Base-by-base conservation (phyloP, 1,140 invertebrate genomes). In the Zaprionus kolodkinae region DNA sequence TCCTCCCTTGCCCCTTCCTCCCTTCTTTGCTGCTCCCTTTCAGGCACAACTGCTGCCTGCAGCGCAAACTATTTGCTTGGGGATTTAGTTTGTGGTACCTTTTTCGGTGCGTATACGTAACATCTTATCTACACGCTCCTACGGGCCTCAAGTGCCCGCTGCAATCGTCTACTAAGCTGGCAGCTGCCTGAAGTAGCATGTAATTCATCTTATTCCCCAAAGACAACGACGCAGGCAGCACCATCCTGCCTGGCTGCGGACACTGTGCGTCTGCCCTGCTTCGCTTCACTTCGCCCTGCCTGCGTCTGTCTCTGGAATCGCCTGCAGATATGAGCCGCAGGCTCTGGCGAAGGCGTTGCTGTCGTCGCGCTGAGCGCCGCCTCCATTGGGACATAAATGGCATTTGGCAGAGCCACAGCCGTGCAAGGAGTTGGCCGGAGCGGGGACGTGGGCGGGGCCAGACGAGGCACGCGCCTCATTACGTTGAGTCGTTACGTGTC, bases 121-220 rank as follows among this genome's bases (percentile, higher is more conserved):
- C 62, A 62, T 72, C 61, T 79, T 82, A 82, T 87, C 76, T 86
- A 75, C 76, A 79, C 77, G 76, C 72, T 81, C 82, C 79, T 83
- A n/a, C 36, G 45, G 21, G 68, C 64, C 56, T 68, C 63, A 67
- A 73, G 64, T 73, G 56, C 67, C 63, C 60, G 72, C 72, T 62
- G 54, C 75, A 77, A 40, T 61, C 40, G 60, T 59, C 50, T 17
- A 59, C 65, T 78, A 73, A 73, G 77, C 71, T 63, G 71, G 50
- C 62, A 78, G 72, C 76, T 79, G 72, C 79, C 72, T 78, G 75
- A 72, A 89, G 81, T 70, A 81, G 85, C 81, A 89, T 89, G 85
- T 89, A 89, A 89, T 89, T 89, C 85, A 89, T 89, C 85, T 89
- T 89, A 89, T 89, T 89, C 86, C 85, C 85, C 72, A 85, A 76